Evolutionary conservation across 2,888 invertebrate species (phyloP).

Genomic region (Steinernema hermaphroditum): DNA sequence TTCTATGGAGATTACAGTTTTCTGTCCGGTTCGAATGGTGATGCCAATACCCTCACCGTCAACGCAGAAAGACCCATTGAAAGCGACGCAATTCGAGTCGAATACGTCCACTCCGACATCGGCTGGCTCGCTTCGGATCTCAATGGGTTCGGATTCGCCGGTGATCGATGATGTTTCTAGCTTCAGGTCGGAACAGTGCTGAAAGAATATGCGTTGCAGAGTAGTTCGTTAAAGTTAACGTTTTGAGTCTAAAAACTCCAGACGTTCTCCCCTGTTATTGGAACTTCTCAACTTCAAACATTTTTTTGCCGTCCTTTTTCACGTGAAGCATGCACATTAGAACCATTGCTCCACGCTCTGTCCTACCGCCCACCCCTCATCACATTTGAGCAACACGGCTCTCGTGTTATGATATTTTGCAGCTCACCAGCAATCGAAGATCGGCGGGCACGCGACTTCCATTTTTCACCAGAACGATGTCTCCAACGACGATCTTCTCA

Average conservation of each 20-base stretch:
- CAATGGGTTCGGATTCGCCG: conserved; percentile 37
- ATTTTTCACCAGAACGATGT: conserved; percentile 52
- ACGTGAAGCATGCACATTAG: too few species aligned
- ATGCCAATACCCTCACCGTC: conserved; percentile 61
- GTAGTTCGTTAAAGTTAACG: too few species aligned
- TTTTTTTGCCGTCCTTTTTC: too few species aligned
- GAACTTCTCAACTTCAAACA: too few species aligned
- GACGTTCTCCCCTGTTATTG: too few species aligned
- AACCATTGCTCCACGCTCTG: too few species aligned
- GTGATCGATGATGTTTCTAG: conserved; percentile 58
- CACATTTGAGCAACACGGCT: too few species aligned
- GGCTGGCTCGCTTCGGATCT: conserved; percentile 43
- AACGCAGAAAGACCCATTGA: conserved; percentile 55
- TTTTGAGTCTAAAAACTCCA: too few species aligned
- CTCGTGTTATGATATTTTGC: too few species aligned
- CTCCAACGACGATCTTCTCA: conserved; percentile 55
- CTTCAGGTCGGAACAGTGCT: conserved; percentile 49
- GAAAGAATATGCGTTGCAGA: too few species aligned
- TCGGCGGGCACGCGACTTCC: conserved; percentile 58
- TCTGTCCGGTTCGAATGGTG: conserved; percentile 55
- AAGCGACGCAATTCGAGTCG: conserved; percentile 53
- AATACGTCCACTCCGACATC: conserved; percentile 48
- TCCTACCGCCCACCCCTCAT: too few species aligned
- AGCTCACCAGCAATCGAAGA: conserved; percentile 43
- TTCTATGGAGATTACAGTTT: conserved; percentile 31